Base-by-base conservation (phyloP, 2,888 invertebrate species). In the Troides oblongomaculatus region DNA sequence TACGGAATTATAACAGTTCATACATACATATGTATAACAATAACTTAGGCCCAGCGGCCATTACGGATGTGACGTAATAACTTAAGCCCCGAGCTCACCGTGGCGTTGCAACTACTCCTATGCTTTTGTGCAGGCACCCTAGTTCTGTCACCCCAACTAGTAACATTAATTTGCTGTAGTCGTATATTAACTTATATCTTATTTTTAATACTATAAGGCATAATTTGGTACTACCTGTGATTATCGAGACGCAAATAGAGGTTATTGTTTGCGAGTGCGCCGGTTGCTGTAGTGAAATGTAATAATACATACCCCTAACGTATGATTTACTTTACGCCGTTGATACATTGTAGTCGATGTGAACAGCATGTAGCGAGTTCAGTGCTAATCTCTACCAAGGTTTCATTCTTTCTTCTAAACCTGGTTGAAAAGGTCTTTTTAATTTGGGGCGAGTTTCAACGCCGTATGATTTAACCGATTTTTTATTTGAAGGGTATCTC, bases 1-100 rank as follows among this genome's bases (percentile, higher is more conserved):
- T n/a, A 23, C 25, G 7, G 21, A 57, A 25, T 23, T 58, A 58
- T 58, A 6, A 58, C 57, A 7, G 23, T 25, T 58, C 23, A 25
- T 46, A 62, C 60, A 60, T 36, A 39, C 30, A 46, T 65, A 66
- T 66, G 21, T 62, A 57, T 36, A 58, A 67, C 64, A 67, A 71
- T 61, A 62, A 57, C 39, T 23, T 67, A 67, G 74, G 72, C 75
- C 71, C 70, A 73, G 69, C 75, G 62, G 80, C 86, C 87, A 87
- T 87, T 84, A 78, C 81, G 82, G 78, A 80, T 81, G 87, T 87
- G 88, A 87, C 86, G 88, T 89, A 86, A 89, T 84, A 86, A 80
- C 82, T 84, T 91, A 89, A 91, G 86, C 89, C 84, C 85, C 83
- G 81, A 82, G 80, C 82, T 84, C 83, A 86, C 82, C 78, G 77